Evolutionary conservation across 2,888 invertebrate genomes (phyloP).

Genomic region (Nymphalis urticae): DNA sequence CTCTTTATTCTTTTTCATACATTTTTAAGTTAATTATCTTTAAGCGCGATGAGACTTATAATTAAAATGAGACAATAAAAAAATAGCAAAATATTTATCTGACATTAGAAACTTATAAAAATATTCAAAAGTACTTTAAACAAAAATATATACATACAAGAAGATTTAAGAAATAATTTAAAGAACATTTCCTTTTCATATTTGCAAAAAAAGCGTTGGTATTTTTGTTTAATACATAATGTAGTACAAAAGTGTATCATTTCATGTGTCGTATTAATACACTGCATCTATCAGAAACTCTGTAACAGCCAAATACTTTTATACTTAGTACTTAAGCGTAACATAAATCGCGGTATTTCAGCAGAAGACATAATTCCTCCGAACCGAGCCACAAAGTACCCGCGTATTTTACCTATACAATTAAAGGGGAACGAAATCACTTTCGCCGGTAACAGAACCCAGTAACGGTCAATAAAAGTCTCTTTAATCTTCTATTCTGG

Average conservation of each 20-base stretch:
- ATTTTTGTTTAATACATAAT: too few species aligned
- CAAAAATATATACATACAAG: too few species aligned
- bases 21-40: too few species aligned
- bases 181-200: too few species aligned
- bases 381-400: constrained; percentile 29
- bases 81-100: too few species aligned
- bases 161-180: too few species aligned
- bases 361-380: constrained; percentile 29
- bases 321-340: constrained; percentile 8
- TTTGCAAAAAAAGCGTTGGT: too few species aligned
- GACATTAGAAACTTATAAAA: too few species aligned
- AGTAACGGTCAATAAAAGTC: constrained; percentile 64
- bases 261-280: not conserved
- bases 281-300: constrained; percentile 4
- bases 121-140: too few species aligned
- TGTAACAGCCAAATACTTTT: not conserved
- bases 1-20: not conserved
- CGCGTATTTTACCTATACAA: constrained; percentile 36
- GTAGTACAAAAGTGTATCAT: too few species aligned
- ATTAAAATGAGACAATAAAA: too few species aligned
- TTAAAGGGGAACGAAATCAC: constrained; percentile 47
- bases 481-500: constrained; percentile 64
- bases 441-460: constrained; percentile 55
- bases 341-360: constrained; percentile 34
- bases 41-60: too few species aligned